A percentile compares a stretch with the other conserved stretches of the same genome.
phyloP scores from a whole-genome alignment of 2,113 vertebrate species.

The Bagarius yarrelli region DNA sequence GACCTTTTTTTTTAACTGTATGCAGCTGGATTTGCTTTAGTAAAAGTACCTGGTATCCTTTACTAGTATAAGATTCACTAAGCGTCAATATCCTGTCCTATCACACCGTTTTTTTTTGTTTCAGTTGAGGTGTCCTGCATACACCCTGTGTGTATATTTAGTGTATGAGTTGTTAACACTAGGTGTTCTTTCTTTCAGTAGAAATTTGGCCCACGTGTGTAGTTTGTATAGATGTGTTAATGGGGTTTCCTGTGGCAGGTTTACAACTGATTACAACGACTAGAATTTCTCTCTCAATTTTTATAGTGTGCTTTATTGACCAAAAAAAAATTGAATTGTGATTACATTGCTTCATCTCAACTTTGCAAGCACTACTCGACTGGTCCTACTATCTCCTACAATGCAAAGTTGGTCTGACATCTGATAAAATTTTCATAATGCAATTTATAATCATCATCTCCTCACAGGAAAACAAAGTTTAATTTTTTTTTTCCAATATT shows the following conservation, averaged over 20 bases:
- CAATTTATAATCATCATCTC: too few species aligned
- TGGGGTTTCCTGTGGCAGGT: neutral
- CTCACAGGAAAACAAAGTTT: too few species aligned
- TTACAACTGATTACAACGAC: neutral
- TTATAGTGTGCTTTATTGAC: neutral
- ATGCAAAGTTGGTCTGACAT: too few species aligned
- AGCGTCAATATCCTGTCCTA: too few species aligned
- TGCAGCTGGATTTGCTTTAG: too few species aligned
- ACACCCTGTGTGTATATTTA: conserved; percentile 21
- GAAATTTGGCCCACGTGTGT: neutral
- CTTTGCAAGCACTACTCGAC: too few species aligned
- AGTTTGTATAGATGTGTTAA: neutral
- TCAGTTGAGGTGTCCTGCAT: neutral
- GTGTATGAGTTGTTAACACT: neutral
- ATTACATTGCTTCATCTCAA: neutral
- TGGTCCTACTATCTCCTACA: too few species aligned
- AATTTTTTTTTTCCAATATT: too few species aligned
- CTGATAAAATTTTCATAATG: too few species aligned
- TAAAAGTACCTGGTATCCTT: too few species aligned
- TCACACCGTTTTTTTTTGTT: neutral
- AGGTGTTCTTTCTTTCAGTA: neutral
- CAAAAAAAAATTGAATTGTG: neutral
- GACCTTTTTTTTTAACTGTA: too few species aligned
- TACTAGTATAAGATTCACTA: too few species aligned
- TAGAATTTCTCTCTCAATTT: neutral